Conservation (phyloP, 1,140 invertebrate species). For the Plectus sambesii region DNA sequence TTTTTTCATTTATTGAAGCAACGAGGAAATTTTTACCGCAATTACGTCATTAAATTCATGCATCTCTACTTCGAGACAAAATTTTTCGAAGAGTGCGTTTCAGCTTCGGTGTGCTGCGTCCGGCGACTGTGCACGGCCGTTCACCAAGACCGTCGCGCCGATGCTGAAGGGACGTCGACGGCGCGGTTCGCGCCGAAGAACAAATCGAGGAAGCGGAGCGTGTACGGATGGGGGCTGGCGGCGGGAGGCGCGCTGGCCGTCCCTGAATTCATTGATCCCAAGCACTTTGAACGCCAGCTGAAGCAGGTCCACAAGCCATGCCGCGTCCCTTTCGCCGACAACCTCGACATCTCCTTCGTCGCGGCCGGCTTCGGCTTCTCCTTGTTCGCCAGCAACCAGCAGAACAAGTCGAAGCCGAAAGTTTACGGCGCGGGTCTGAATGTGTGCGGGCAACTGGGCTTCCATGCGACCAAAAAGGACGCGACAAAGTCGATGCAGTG, state of each 20-base stretch:
- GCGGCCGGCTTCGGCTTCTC: constrained; percentile 84
- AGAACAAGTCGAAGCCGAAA: constrained; percentile 54
- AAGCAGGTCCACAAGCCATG: constrained; percentile 26
- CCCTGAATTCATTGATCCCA: constrained; percentile 31
- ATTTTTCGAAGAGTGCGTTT: too few relatives aligned
- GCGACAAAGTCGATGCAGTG: neutral
- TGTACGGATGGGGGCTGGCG: constrained; percentile 51
- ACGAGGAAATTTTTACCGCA: too few relatives aligned
- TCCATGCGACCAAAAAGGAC: constrained; percentile 33
- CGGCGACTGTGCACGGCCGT: too few relatives aligned
- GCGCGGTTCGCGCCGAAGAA: too few relatives aligned
- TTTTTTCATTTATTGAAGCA: too few relatives aligned
- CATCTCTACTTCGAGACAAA: too few relatives aligned
- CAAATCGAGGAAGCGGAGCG: too few relatives aligned
- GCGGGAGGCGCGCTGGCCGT: constrained; percentile 49
- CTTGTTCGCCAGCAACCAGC: constrained; percentile 59
- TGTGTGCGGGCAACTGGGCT: constrained; percentile 78
- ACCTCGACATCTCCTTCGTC: constrained; percentile 49
- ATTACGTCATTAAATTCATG: too few relatives aligned
- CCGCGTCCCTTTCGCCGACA: constrained; percentile 26
- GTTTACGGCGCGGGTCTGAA: constrained; percentile 81
- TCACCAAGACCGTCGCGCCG: too few relatives aligned
- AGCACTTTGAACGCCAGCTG: constrained; percentile 15
- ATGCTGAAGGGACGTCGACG: too few relatives aligned
- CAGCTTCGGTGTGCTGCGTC: too few relatives aligned